phyloP scores from a whole-genome alignment of 2,888 invertebrate genomes.

The Osmoderma eremita region DNA sequence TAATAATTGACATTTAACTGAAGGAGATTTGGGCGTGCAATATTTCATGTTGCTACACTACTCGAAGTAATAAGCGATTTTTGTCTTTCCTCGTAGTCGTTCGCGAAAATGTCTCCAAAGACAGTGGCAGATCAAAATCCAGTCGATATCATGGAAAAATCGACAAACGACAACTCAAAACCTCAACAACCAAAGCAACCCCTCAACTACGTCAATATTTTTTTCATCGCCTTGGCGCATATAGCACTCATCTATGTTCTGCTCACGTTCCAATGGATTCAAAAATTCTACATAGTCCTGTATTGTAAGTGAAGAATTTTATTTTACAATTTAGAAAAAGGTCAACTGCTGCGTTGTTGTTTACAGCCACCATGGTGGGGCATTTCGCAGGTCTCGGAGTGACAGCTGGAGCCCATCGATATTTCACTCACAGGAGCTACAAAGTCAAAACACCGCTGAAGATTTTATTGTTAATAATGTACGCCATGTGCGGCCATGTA shows the following conservation, averaged over 20 bases:
- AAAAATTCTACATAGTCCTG: constrained; percentile 64
- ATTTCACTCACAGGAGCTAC: constrained; percentile 75
- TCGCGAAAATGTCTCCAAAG: no score
- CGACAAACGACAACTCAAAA: no score
- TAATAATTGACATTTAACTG: no score
- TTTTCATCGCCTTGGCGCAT: constrained; percentile 56
- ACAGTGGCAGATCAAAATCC: no score
- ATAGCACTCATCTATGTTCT: constrained; percentile 62
- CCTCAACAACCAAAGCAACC: neutral
- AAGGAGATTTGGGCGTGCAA: no score
- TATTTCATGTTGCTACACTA: no score
- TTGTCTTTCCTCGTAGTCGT: no score
- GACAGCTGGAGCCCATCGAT: constrained; percentile 47
- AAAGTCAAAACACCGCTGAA: constrained; percentile 73
- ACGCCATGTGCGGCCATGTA: constrained; percentile 75
- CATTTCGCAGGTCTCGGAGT: constrained; percentile 36
- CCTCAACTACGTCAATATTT: constrained; percentile 18
- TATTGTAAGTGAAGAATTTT: constrained; percentile 68
- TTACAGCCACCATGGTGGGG: constrained; percentile 55
- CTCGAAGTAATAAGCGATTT: no score
- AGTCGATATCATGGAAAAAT: neutral
- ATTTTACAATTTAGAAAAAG: constrained; percentile 31
- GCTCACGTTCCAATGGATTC: constrained; percentile 55
- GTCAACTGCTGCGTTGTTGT: constrained; percentile 33
- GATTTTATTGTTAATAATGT: constrained; percentile 70